phyloP scores from a whole-genome alignment of 2,797 vertebrate genomes.

The Enteromius mattozi region DNA sequence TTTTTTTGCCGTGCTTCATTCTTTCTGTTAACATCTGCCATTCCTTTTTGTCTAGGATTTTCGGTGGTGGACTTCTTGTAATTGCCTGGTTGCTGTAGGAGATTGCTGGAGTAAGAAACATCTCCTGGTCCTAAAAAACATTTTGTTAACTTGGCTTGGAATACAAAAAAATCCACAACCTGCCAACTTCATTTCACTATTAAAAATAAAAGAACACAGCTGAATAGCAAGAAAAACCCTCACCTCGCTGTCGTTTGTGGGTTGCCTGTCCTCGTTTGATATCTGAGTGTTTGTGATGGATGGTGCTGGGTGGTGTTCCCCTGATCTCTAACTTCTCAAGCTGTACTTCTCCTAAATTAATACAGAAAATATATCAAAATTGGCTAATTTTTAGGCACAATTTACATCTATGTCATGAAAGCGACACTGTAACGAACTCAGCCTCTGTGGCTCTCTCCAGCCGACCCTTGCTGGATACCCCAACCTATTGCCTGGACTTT shows the following conservation, averaged over 20 bases:
- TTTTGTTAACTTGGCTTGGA: not conserved
- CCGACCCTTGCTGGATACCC: too few species aligned
- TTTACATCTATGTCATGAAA: not conserved
- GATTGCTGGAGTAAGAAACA: constrained; percentile 23
- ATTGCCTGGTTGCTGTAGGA: constrained; percentile 52
- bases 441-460: too few species aligned
- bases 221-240: constrained; percentile 12
- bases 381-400: too few species aligned
- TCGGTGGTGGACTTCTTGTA: constrained; percentile 43
- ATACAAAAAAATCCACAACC: not conserved
- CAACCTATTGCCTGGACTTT: too few species aligned
- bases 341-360: constrained; percentile 58
- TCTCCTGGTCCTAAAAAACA: constrained; percentile 45
- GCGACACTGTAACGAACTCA: too few species aligned
- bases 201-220: not conserved
- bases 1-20: constrained; percentile 38
- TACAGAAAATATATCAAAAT: not conserved
- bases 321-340: constrained; percentile 60
- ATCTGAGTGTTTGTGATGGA: constrained; percentile 53
- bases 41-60: constrained; percentile 41
- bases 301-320: constrained; percentile 56
- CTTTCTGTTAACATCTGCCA: constrained; percentile 26
- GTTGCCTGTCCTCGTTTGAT: constrained; percentile 29
- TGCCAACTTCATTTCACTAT: not conserved
- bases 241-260: constrained; percentile 65